phyloP scores from a whole-genome alignment of 2,797 vertebrate genomes.

The Characodon lateralis region DNA sequence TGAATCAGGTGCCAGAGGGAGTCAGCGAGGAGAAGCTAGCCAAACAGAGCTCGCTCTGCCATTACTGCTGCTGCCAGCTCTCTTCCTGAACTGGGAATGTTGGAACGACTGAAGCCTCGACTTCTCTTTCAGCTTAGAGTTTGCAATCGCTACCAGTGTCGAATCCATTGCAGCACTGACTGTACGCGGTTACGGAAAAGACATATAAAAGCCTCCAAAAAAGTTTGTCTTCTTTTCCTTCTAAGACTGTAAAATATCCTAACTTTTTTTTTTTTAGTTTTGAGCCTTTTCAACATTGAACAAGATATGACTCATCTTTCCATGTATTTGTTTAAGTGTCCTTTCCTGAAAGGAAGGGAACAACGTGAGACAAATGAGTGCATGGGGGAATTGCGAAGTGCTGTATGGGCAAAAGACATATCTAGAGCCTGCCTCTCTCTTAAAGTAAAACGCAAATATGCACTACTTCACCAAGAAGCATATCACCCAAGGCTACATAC shows the following conservation, averaged over 20 bases:
- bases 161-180: constrained; percentile 44
- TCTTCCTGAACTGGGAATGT: constrained; percentile 71
- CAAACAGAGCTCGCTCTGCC: constrained; percentile 52
- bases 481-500: constrained; percentile 67
- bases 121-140: constrained; percentile 32
- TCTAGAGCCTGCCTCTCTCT: constrained; percentile 54
- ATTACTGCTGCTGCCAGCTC: constrained; percentile 64
- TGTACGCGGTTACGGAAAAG: constrained; percentile 41
- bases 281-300: constrained; percentile 42
- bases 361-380: constrained; percentile 45
- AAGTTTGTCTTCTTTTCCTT: constrained; percentile 18
- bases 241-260: constrained; percentile 19
- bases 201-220: constrained; percentile 39
- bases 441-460: constrained; percentile 45
- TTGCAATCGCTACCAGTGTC: constrained; percentile 38
- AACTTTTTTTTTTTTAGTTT: constrained; percentile 27
- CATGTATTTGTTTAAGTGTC: constrained; percentile 34
- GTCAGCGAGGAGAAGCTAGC: constrained; percentile 60
- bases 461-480: constrained; percentile 66
- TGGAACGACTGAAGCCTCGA: constrained; percentile 58
- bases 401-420: constrained; percentile 65
- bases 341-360: constrained; percentile 40
- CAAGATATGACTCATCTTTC: constrained; percentile 45
- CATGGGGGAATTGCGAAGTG: constrained; percentile 63
- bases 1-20: constrained; percentile 73